Base-by-base conservation (phyloP, 2,888 invertebrate species). In the Ophion slaviceki region DNA sequence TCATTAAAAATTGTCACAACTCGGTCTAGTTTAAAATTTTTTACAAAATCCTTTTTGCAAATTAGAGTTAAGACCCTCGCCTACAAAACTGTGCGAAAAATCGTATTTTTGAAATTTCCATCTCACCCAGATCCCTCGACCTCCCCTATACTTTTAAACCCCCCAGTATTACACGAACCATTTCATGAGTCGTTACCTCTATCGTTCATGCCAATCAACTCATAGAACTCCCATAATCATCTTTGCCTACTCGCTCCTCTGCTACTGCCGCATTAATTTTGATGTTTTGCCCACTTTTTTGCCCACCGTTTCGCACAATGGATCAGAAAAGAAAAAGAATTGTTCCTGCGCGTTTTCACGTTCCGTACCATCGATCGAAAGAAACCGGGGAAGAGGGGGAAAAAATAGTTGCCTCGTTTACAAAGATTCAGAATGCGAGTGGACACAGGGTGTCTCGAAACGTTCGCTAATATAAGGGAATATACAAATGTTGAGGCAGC, bases 71-170 rank as follows among this genome's bases (percentile, higher is more conserved):
- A 40, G 40, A 40, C 7, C 40, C 40, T 40, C 40, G 8, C 40
- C 40, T 40, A 7, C 0, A 40, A 40, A 40, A 40, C 40, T 7
- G 0, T 8, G 40, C 40, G 6, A 40, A 40, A 40, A 40, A 7
- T 40, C 8, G 8, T 40, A 40, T 40, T 7, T 40, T 40, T 40
- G 0, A 40, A 40, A 40, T 7, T 40, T 8, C 40, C 3, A 40
- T 1, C 70, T 75, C 84, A 70, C 80, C 66, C 76, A 80, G 72
- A 76, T 76, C 71, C 66, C 71, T 72, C 45, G 67, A 76, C 80
- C 71, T 64, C 71, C 11, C 79, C n/a, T 77, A 75, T 32, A 64
- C 61, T 61, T 68, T 71, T 10, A 17, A 76, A 68, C 62, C 57
- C 75, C 40, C 75, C 70, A 79, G 59, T 64, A 59, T 53, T 68